Percentiles rank a stretch among this genome's conserved stretches.
These are phyloP conservation scores for Luperina nickerlii DNA, from an alignment of 2,888 invertebrate species.

Conservation along the genomic window DNA sequence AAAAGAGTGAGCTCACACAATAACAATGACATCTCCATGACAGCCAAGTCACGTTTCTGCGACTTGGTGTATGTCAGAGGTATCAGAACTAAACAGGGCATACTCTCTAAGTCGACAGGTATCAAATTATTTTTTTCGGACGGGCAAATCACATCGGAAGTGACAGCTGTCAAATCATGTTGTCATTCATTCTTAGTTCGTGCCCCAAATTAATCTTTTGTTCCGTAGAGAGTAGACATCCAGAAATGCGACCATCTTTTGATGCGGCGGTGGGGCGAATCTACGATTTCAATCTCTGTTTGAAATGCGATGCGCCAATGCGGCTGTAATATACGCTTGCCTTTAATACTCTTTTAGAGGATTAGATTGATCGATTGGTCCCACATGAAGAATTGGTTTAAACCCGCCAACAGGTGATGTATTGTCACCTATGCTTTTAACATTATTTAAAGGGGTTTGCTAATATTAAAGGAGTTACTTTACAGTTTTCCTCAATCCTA, in stretches of 20 bases:
- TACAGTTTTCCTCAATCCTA: slow-evolving; percentile 1
- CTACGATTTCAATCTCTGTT: background rate
- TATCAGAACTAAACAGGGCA: too few relatives aligned
- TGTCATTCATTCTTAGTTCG: too few relatives aligned
- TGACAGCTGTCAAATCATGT: too few relatives aligned
- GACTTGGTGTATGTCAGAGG: background rate
- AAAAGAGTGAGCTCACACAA: too few relatives aligned
- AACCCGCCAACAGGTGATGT: slow-evolving; percentile 10
- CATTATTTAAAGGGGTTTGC: slow-evolving; percentile 23
- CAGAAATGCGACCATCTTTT: background rate
- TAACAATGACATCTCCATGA: too few relatives aligned
- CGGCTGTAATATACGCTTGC: background rate
- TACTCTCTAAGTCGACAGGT: too few relatives aligned
- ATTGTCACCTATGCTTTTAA: slow-evolving; percentile 40
- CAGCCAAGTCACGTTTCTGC: too few relatives aligned
- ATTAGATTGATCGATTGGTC: slow-evolving; percentile 40
- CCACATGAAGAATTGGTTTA: slow-evolving; percentile 35
- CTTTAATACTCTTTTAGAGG: slow-evolving; percentile 3
- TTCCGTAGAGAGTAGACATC: too few relatives aligned
- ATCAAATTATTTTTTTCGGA: too few relatives aligned
- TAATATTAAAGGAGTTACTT: slow-evolving; percentile 2
- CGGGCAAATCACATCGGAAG: too few relatives aligned
- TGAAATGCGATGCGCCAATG: background rate
- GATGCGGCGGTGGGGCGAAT: background rate
- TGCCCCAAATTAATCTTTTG: too few relatives aligned